Conservation (phyloP, 1,140 invertebrate genomes). For the Andricus grossulariae region DNA sequence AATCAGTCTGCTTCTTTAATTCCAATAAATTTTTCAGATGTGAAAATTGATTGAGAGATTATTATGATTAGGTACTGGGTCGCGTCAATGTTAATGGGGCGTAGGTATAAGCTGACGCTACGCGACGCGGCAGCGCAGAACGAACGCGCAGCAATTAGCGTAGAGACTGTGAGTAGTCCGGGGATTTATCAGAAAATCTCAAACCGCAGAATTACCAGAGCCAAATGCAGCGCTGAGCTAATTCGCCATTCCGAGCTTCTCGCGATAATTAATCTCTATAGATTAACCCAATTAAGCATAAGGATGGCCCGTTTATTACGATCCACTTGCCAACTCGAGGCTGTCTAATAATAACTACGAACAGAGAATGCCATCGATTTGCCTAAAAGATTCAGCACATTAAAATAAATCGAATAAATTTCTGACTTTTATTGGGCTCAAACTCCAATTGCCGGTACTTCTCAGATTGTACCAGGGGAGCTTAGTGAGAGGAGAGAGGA, state of each 20-base stretch:
- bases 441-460: slow-evolving; percentile 33
- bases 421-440: slow-evolving; percentile 10
- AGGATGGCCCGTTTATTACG: slow-evolving; percentile 61
- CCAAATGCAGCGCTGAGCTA: slow-evolving; percentile 39
- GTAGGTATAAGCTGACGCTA: slow-evolving; percentile 22
- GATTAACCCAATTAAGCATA: slow-evolving; percentile 66
- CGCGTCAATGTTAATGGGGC: slow-evolving; percentile 15
- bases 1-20: too few relatives aligned
- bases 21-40: too few relatives aligned
- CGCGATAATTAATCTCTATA: slow-evolving; percentile 65
- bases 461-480: slow-evolving; percentile 19
- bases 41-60: too few relatives aligned
- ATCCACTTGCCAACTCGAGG: slow-evolving; percentile 24
- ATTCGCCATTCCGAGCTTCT: slow-evolving; percentile 56
- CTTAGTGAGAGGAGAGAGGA: not conserved
- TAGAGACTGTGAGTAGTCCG: slow-evolving; percentile 17
- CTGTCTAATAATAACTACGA: slow-evolving; percentile 51
- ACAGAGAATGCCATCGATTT: slow-evolving; percentile 59
- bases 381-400: slow-evolving; percentile 61
- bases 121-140: not conserved
- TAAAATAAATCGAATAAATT: slow-evolving; percentile 60
- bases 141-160: slow-evolving; percentile 39
- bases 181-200: slow-evolving; percentile 30
- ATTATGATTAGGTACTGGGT: not conserved
- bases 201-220: slow-evolving; percentile 29